Percentiles rank a stretch among this genome's conserved stretches.
These are phyloP conservation scores for Scomber scombrus DNA, from an alignment of 2,113 vertebrate species.

Conservation along the genomic window DNA sequence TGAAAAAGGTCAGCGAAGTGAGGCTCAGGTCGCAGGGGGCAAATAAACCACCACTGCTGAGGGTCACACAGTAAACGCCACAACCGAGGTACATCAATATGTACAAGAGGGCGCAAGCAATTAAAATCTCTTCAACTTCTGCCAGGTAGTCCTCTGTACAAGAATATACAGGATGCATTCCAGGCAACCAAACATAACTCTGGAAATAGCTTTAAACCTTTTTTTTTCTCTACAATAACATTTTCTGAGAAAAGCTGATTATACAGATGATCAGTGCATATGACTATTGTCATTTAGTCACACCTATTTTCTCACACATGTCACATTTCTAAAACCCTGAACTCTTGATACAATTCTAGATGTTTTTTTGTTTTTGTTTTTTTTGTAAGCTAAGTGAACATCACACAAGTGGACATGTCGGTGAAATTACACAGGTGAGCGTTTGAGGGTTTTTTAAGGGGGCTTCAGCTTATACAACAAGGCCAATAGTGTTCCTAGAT, in stretches of 20 bases:
- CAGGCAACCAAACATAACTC: slow-evolving; percentile 75
- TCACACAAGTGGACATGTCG: slow-evolving; percentile 39
- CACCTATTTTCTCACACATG: slow-evolving; percentile 50
- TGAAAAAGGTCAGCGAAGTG: slow-evolving; percentile 72
- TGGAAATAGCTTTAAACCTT: slow-evolving; percentile 73
- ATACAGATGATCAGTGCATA: slow-evolving; percentile 78
- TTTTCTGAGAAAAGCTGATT: slow-evolving; percentile 65
- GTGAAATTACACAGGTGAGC: slow-evolving; percentile 41
- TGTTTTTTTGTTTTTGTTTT: slow-evolving; percentile 1
- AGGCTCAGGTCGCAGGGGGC: slow-evolving; percentile 69
- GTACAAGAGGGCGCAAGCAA: slow-evolving; percentile 73
- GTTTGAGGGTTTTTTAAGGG: neutral
- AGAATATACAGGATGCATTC: slow-evolving; percentile 69
- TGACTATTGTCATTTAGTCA: slow-evolving; percentile 67
- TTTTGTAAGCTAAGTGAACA: slow-evolving; percentile 43
- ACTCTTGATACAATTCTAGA: slow-evolving; percentile 66
- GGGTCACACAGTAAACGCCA: slow-evolving; percentile 77
- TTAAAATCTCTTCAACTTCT: slow-evolving; percentile 68
- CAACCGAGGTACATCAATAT: slow-evolving; percentile 72
- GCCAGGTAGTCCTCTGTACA: slow-evolving; percentile 65
- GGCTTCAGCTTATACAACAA: slow-evolving; percentile 38
- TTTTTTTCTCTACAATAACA: slow-evolving; percentile 60
- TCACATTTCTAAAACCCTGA: slow-evolving; percentile 66
- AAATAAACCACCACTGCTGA: slow-evolving; percentile 64
- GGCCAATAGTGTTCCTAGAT: slow-evolving; percentile 62